These are phyloP conservation scores for Neodiprion lecontei DNA, from an alignment of 1,140 invertebrate genomes.

Conservation along the genomic window DNA sequence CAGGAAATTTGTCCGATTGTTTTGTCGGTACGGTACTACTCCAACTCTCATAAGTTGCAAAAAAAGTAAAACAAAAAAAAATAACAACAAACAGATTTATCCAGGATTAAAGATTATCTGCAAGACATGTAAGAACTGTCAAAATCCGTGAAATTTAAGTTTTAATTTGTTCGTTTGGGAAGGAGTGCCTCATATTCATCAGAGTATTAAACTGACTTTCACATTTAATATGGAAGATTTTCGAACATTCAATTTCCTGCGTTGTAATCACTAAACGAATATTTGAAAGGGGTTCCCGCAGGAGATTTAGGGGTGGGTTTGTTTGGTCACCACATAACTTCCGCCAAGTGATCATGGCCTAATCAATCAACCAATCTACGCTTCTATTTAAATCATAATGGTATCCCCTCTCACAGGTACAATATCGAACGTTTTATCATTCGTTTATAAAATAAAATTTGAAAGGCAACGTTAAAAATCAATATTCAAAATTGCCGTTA, in stretches of 20 bases:
- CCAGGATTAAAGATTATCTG: no score
- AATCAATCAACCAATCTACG: conserved; percentile 48
- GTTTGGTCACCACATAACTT: conserved; percentile 56
- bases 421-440: not conserved
- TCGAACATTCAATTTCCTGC: conserved; percentile 19
- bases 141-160: no score
- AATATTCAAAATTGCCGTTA: not conserved
- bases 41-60: no score
- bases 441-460: not conserved
- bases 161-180: not conserved
- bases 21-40: no score
- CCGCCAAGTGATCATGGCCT: conserved; percentile 46
- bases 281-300: conserved; percentile 26
- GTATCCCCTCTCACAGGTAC: not conserved
- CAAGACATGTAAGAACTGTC: no score
- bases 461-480: not conserved
- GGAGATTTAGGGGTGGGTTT: conserved; percentile 30
- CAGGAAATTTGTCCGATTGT: no score
- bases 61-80: no score
- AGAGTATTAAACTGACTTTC: conserved; percentile 27
- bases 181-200: not conserved
- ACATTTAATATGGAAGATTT: conserved; percentile 30
- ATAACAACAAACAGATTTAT: no score
- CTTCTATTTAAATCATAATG: conserved; percentile 55
- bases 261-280: conserved; percentile 43